Conservation (phyloP, 2,888 invertebrate genomes). For the Drosophila cognata region DNA sequence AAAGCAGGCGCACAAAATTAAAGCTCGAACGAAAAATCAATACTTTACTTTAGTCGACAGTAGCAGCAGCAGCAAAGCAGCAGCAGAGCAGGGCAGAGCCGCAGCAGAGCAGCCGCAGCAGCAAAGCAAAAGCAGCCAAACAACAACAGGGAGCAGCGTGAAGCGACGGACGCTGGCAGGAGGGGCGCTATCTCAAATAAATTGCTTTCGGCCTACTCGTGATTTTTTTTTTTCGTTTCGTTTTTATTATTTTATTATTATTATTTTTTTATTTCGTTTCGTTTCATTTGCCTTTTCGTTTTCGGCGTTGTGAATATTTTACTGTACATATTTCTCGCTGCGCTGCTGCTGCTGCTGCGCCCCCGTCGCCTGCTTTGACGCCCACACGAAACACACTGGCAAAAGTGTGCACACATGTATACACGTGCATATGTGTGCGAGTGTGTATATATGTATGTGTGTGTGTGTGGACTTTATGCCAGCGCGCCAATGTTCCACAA, state of each 20-base stretch:
- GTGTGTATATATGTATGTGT: slow-evolving; percentile 19
- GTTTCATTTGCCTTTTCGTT: slow-evolving; percentile 55
- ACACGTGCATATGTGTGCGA: slow-evolving; percentile 7
- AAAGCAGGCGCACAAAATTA: slow-evolving; percentile 70
- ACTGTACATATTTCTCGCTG: slow-evolving; percentile 61
- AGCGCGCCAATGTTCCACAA: slow-evolving; percentile 72
- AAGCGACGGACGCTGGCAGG: slow-evolving; percentile 19
- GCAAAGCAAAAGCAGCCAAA: slow-evolving; percentile 35
- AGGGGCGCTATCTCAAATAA: slow-evolving; percentile 65
- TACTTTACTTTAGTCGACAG: slow-evolving; percentile 62
- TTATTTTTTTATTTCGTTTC: slow-evolving; percentile 37
- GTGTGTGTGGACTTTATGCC: slow-evolving; percentile 40
- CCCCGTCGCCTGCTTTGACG: slow-evolving; percentile 26
- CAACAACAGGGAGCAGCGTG: slow-evolving; percentile 31
- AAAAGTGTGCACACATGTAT: slow-evolving; percentile 33
- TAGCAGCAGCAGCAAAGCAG: slow-evolving; percentile 24
- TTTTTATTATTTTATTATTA: slow-evolving; percentile 35
- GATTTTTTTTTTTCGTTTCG: slow-evolving; percentile 55
- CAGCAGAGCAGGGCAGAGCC: neutral
- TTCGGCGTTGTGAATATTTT: slow-evolving; percentile 53
- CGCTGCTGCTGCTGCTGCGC: slow-evolving; percentile 14
- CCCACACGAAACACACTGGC: slow-evolving; percentile 45
- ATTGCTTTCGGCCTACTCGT: slow-evolving; percentile 81
- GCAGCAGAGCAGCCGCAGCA: neutral
- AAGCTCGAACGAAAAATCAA: slow-evolving; percentile 75